These are phyloP conservation scores for Phenganax subtilis DNA, from an alignment of 92 coral and sea anemone genomes.

Conservation along the genomic window DNA sequence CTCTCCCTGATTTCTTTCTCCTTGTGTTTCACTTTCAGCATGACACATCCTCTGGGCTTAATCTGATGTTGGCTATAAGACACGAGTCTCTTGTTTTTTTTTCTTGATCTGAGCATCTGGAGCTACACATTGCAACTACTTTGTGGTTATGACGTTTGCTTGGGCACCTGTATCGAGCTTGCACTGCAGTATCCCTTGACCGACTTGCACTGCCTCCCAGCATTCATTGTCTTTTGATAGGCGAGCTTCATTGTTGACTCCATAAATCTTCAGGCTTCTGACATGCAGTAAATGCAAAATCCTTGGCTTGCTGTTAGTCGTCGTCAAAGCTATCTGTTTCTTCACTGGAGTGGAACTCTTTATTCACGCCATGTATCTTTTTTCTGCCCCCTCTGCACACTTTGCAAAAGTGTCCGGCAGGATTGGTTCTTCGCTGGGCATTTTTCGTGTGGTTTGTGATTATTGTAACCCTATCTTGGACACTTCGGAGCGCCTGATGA, in stretches of 20 bases:
- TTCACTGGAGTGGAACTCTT: not conserved
- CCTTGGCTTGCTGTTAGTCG: conserved; percentile 2
- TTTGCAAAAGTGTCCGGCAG: conserved; percentile 50
- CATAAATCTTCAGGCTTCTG: conserved; percentile 17
- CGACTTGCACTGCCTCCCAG: conserved; percentile 47
- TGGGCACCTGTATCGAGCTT: conserved; percentile 50
- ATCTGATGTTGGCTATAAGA: conserved; percentile 52
- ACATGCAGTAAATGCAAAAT: conserved; percentile 36
- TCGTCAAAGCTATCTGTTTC: conserved; percentile 23
- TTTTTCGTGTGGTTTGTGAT: conserved; percentile 46
- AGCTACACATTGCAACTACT: conserved; percentile 47
- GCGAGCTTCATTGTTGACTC: not conserved
- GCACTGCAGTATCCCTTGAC: conserved; percentile 41
- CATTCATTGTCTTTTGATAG: conserved; percentile 20
- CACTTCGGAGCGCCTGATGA: not conserved
- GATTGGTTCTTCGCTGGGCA: conserved; percentile 46
- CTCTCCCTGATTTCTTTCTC: conserved; percentile 31
- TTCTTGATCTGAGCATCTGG: conserved; percentile 48
- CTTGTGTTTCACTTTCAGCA: conserved; percentile 43
- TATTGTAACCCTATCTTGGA: conserved; percentile 25
- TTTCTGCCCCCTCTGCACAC: conserved; percentile 36
- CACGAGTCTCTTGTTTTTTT: conserved; percentile 50
- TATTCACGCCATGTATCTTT: not conserved
- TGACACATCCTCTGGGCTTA: conserved; percentile 40
- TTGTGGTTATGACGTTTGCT: conserved; percentile 47